Evolutionary conservation across 2,113 vertebrate genomes (phyloP), one percentile per base, ranked within the genome.

Genomic region (Callipepla californica): DNA sequence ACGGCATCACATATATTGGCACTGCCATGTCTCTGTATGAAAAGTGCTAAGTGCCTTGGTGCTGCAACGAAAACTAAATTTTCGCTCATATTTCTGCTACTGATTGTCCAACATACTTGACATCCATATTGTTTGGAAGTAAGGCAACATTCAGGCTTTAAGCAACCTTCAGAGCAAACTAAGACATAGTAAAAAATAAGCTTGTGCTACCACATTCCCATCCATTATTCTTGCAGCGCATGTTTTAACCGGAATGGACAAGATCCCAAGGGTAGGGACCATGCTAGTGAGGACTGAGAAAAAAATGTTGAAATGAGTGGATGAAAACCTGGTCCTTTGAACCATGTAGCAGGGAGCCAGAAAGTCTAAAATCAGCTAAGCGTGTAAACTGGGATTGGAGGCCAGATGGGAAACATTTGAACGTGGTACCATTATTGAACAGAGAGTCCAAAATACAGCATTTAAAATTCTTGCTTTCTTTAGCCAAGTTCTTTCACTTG

Each of bases 1-100:
- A 44, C 28, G 66, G 30, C 0, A 0, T 67, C 67, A 62, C 17
- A 13, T 22, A 4, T 42, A 6, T 34, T 48, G n/a, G 9, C 6
- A 55, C 15, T 57, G 51, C 3, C n/a, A 80, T 21, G 15, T 47
- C 73, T 77, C 6, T 26, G n/a, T 23, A 48, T 30, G 14, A 53
- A 34, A 63, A 13, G 4, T 53, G n/a, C 26, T 26, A 72, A 13
- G 17, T 65, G 28, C 32, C 32, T 77, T 72, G 48, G 42, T 45
- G 20, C 63, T 76, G 16, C 16, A 74, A n/a, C 38, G 21, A 21
- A 23, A 89, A 55, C 11, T 5, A 11, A 6, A 48, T 20, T 13
- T 58, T 19, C 57, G 13, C 4, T 47, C 51, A 28, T 7, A 7
- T 67, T 83, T 58, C 9, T 45, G 13, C 34, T 34, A 59, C 34